phyloP scores from a whole-genome alignment of 2,888 invertebrate genomes.

The Phragmatobia fuliginosa region DNA sequence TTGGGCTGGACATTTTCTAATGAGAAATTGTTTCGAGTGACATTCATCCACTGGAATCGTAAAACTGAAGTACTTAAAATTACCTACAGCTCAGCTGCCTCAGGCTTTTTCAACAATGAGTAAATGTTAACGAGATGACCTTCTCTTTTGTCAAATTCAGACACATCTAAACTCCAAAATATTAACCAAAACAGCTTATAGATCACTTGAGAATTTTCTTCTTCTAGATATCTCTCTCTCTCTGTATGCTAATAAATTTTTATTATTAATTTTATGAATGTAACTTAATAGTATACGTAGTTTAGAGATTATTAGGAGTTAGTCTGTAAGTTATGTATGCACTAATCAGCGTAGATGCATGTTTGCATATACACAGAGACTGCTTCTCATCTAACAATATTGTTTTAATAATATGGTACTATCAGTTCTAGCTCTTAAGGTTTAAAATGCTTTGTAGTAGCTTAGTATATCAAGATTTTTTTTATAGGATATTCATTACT shows the following conservation, averaged over 20 bases:
- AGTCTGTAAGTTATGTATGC: not conserved
- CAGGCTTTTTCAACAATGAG: not conserved
- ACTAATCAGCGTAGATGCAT: not conserved
- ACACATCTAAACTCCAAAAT: not conserved
- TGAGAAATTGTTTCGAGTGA: constrained; percentile 60
- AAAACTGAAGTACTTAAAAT: not conserved
- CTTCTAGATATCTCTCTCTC: not conserved
- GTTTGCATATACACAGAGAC: not conserved
- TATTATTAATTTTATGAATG: not conserved
- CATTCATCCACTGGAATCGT: not conserved
- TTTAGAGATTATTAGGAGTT: not conserved
- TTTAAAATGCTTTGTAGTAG: not conserved
- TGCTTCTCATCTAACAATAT: not conserved
- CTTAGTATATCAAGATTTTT: not conserved
- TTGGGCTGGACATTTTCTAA: constrained; percentile 76
- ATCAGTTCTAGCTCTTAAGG: not conserved
- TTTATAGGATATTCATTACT: too few species aligned
- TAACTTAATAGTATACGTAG: too few species aligned
- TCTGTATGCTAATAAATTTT: too few species aligned
- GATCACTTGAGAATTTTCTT: not conserved
- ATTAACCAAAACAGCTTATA: not conserved
- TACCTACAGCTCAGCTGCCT: not conserved
- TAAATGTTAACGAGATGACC: not conserved
- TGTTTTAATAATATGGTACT: not conserved
- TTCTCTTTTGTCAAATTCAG: not conserved